Evolutionary conservation across 2,888 invertebrate genomes (phyloP).

Genomic region (Drosophila nigritarsus): DNA sequence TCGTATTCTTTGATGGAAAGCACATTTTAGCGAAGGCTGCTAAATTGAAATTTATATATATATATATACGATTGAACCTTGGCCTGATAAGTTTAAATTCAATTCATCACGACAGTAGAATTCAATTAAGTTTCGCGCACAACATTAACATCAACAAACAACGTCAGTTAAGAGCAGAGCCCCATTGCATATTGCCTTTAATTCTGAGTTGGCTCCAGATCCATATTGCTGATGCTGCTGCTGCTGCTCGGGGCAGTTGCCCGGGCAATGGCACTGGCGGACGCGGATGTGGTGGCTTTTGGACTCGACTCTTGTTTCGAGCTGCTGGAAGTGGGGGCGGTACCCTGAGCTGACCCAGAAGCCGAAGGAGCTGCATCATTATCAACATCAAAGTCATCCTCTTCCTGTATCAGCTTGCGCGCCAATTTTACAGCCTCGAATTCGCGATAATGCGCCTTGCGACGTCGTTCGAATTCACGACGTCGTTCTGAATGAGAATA

Average conservation of each 20-base stretch:
- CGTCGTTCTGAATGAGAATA: conserved; percentile 87
- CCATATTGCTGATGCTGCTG: conserved; percentile 46
- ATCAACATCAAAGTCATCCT: conserved; percentile 91
- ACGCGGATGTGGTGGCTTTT: conserved; percentile 56
- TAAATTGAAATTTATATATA: conserved; percentile 18
- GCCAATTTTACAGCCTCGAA: conserved; percentile 97
- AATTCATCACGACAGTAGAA: conserved; percentile 57
- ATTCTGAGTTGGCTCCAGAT: conserved; percentile 56
- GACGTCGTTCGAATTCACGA: conserved; percentile 94
- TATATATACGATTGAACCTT: conserved; percentile 17
- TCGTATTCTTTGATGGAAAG: conserved; percentile 42
- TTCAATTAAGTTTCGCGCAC: conserved; percentile 42
- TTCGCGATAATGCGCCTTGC: conserved; percentile 99
- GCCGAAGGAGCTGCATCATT: conserved; percentile 33
- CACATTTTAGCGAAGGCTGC: conserved; percentile 45
- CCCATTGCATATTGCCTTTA: conserved; percentile 44
- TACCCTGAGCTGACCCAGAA: conserved; percentile 46
- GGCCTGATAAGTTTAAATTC: conserved; percentile 49
- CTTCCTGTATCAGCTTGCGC: conserved; percentile 94
- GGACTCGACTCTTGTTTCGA: conserved; percentile 47
- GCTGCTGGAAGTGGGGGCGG: conserved; percentile 51
- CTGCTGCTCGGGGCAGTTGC: conserved; percentile 37
- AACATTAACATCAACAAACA: conserved; percentile 63
- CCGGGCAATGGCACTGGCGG: conserved; percentile 37
- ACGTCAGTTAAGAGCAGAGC: conserved; percentile 33